Evolutionary conservation across 2,113 vertebrate species (phyloP), one percentile per base, ranked within the genome.

Genomic region (Eleginops maclovinus): DNA sequence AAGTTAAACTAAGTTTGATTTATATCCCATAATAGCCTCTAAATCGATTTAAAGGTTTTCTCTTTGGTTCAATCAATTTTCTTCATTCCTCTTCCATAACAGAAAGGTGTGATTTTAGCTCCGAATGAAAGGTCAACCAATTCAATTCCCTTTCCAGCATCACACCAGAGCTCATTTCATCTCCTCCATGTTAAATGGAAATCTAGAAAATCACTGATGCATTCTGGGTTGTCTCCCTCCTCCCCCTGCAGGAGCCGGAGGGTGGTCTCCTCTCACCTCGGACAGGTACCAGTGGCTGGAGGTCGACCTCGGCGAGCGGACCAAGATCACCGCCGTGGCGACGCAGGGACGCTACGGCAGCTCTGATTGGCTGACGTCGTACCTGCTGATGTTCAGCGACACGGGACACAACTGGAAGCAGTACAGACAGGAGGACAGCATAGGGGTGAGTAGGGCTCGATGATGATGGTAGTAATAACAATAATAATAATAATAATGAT

Each of bases 281-380:
- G 96, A 97, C 89, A 93, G 93, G 72, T 95, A 96, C 63, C 97
- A 98, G 47, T 98, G 97, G 97, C 79, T 98, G 77, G 95, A 98
- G 86, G 94, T 96, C 51, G 95, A 96, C 88, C 94, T 98, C 61
- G 95, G 96, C 22, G 94, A 96, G 84, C 95, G 97, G 75, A 96
- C 96, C 56, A 95, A 94, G 86, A 89, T 97, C 82, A 95, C 95
- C 0, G 96, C 95, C 0, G 91, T 97, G 16, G 96, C 97, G 58
- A 98, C 96, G 7, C 96, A 97, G 87, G 96, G 96, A 13, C 95
- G 96, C 50, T 97, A 97, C 0, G 96, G 96, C 60, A 98, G 97
- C 86, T 97, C 97, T 0, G 95, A 97, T 13, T 98, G 97, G 96
- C 95, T 97, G 79, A 95, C 95, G 72, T 96, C 93, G 66, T 98